Base-by-base conservation (phyloP, 2,797 vertebrate genomes). In the Cebuella pygmaea region DNA sequence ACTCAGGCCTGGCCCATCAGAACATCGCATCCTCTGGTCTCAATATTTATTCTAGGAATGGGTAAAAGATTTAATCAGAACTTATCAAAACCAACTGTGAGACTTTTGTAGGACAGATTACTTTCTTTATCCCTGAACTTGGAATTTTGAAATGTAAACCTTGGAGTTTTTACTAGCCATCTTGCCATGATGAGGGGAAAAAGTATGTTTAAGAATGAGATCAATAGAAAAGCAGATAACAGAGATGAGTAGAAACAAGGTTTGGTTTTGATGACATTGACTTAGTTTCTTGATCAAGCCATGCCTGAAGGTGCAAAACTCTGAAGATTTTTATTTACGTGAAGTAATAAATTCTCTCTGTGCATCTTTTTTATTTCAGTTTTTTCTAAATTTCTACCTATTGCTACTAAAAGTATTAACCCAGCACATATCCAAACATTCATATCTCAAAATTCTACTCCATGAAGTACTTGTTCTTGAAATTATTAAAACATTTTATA, bases 321-420 rank as follows among this genome's bases (percentile, higher is more conserved):
- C 50, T 81, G 1, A 1, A 11, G 52, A 64, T 84, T 70, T 57
- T 80, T 36, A 36, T 95, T 88, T 89, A 89, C 0, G 19, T 24
- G 5, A 83, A 26, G 8, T 74, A 89, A 91, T 75, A 72, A 82
- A 33, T 79, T 81, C 7, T 17, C 11, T 82, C 27, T 33, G 15
- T 84, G 2, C 80, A 14, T 36, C 44, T 61, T 48, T 88, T 50
- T 59, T n/a, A 67, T 55, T 30, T 39, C n/a, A 48, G 36, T 88
- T 95, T 79, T 14, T 84, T 30, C 39, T 61, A n/a, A 87, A 96
- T 75, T 96, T 87, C 14, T 4, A 1, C 33, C 13, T 36, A 59
- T 90, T 93, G 22, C 44, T 81, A n/a, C 11, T 89, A 4, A 85
- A 93, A 59, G 27, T 30, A 97, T 87, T 94, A 87, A 70, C 36